These are phyloP conservation scores for Diachasmimorpha longicaudata DNA, from an alignment of 1,140 invertebrate genomes.

Conservation along the genomic window DNA sequence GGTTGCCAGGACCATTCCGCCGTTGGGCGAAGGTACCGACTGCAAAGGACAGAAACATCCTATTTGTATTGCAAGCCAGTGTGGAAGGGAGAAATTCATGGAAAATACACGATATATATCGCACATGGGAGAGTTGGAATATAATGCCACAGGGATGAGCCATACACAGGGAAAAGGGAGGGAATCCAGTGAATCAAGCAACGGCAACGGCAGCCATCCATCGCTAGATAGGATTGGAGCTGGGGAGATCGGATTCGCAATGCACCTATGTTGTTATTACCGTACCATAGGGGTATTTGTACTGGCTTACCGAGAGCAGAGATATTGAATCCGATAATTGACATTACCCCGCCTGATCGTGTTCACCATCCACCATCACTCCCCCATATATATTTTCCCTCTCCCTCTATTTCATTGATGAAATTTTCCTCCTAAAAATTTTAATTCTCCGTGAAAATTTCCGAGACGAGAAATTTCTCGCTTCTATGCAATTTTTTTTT, in stretches of 20 bases:
- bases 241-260: constrained; percentile 49
- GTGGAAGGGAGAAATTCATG: background rate
- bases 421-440: background rate
- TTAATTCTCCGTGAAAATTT: background rate
- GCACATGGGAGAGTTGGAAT: constrained; percentile 17
- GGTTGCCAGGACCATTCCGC: constrained; percentile 10
- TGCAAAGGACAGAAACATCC: background rate
- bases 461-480: background rate
- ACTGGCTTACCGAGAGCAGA: constrained; percentile 60
- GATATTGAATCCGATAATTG: constrained; percentile 64
- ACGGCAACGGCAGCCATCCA: constrained; percentile 46
- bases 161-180: constrained; percentile 17
- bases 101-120: background rate
- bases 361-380: constrained; percentile 15
- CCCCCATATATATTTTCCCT: constrained; percentile 5
- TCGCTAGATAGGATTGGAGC: constrained; percentile 45
- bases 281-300: constrained; percentile 61
- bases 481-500: too few relatives aligned
- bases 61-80: background rate
- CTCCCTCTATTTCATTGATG: constrained; percentile 5
- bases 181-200: constrained; percentile 33
- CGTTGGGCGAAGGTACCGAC: background rate
- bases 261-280: constrained; percentile 60
- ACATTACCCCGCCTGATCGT: constrained; percentile 46
- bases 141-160: constrained; percentile 20